These are phyloP conservation scores for Ricordea florida DNA, from an alignment of 92 coral and sea anemone species.

Conservation along the genomic window DNA sequence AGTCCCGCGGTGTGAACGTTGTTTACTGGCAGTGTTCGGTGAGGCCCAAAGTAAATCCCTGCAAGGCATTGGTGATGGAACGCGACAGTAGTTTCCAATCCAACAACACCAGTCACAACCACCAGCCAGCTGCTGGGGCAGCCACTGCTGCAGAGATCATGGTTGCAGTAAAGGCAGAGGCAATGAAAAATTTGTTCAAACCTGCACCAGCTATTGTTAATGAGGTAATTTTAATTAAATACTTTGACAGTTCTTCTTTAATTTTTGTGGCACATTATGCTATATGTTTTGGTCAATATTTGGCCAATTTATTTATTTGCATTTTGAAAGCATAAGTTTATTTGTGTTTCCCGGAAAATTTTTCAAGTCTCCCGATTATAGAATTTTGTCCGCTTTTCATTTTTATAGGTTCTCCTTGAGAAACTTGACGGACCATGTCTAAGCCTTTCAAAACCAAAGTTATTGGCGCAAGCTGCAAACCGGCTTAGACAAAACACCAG, in stretches of 20 bases:
- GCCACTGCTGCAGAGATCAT: conserved; percentile 18
- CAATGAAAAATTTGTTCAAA: conserved; percentile 1
- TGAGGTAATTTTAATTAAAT: conserved; percentile 17
- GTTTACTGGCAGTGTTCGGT: conserved; percentile 26
- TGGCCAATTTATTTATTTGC: too few species aligned
- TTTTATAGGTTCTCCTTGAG: background rate
- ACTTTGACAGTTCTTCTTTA: too few species aligned
- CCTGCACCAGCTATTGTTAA: conserved; percentile 27
- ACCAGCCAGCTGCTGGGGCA: conserved; percentile 3
- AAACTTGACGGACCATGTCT: conserved; percentile 11
- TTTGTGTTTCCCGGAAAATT: too few species aligned
- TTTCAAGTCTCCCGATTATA: too few species aligned
- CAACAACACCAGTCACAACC: background rate
- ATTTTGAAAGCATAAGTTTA: too few species aligned
- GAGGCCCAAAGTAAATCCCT: conserved; percentile 21
- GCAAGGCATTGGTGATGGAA: background rate
- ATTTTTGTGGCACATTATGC: too few species aligned
- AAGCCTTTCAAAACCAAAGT: conserved; percentile 10
- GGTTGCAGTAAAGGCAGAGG: background rate
- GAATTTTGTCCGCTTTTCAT: background rate
- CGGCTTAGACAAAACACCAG: conserved; percentile 18
- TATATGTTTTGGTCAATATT: too few species aligned
- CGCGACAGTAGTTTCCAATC: background rate
- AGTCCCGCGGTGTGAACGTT: conserved; percentile 13
- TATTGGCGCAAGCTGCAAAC: conserved; percentile 19